A percentile compares a stretch with the other conserved stretches of the same genome.
phyloP scores from a whole-genome alignment of 2,797 vertebrate species.

The Gymnocypris eckloni region DNA sequence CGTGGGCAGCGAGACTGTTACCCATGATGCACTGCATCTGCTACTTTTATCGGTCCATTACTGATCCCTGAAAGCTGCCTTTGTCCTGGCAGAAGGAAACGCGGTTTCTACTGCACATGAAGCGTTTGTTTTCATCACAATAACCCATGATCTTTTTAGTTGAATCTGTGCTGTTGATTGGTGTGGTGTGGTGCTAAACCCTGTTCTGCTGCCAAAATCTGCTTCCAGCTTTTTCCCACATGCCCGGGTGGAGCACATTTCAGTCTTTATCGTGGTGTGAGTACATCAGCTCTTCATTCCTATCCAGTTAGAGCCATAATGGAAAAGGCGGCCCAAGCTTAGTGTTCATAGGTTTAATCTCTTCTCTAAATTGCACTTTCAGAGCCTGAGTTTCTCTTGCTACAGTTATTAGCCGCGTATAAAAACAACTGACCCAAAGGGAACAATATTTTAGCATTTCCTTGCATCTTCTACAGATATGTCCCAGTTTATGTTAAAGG shows the following conservation, averaged over 20 bases:
- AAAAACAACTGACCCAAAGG: neutral
- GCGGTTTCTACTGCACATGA: slow-evolving; percentile 33
- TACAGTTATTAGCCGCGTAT: neutral
- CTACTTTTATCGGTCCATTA: slow-evolving; percentile 61
- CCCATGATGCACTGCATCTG: slow-evolving; percentile 75
- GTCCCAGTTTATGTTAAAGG: neutral
- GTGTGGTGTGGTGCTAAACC: slow-evolving; percentile 61
- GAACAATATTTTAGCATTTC: neutral
- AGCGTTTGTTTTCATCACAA: slow-evolving; percentile 54
- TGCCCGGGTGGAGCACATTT: slow-evolving; percentile 57
- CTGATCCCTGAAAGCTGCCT: slow-evolving; percentile 62
- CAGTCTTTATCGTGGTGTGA: slow-evolving; percentile 31
- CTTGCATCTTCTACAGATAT: neutral
- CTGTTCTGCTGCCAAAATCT: slow-evolving; percentile 70
- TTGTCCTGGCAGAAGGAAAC: slow-evolving; percentile 59
- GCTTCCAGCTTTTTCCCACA: slow-evolving; percentile 55
- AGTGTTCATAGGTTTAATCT: slow-evolving; percentile 5
- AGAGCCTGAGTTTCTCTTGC: neutral
- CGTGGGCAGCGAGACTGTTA: slow-evolving; percentile 59
- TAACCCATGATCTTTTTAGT: slow-evolving; percentile 58
- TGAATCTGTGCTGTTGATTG: slow-evolving; percentile 51
- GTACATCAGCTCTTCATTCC: slow-evolving; percentile 15
- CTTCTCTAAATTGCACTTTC: slow-evolving; percentile 17
- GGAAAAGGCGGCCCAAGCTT: neutral
- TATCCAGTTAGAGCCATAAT: neutral